phyloP scores from a whole-genome alignment of 2,888 invertebrate genomes.

The Teleiodes luculella region DNA sequence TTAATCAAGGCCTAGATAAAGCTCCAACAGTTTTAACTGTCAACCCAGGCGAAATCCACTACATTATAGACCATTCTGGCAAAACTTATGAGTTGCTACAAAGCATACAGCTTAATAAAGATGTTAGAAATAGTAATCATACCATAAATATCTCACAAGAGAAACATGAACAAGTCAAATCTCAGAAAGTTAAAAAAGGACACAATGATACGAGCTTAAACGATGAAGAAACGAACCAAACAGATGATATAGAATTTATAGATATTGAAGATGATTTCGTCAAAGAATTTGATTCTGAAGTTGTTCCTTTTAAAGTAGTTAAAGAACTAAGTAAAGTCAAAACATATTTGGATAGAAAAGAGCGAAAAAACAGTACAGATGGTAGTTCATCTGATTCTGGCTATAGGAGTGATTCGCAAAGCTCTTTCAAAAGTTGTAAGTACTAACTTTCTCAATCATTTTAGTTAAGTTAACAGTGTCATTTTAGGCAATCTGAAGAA shows the following conservation, averaged over 20 bases:
- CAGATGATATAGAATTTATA: conserved; percentile 7
- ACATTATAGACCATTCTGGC: conserved; percentile 11
- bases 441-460: neutral
- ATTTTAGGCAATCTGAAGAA: no score
- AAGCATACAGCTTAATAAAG: neutral
- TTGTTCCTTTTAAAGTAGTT: conserved; percentile 57
- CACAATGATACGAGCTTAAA: no score
- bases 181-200: neutral
- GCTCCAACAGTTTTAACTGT: neutral
- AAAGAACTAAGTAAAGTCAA: conserved; percentile 59
- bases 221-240: no score
- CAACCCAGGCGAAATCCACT: conserved; percentile 3
- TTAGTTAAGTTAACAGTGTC: no score
- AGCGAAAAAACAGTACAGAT: conserved; percentile 25
- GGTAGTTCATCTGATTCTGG: conserved; percentile 48
- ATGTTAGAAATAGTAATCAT: neutral
- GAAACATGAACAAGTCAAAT: neutral
- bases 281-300: conserved; percentile 50
- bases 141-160: neutral
- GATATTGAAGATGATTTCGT: conserved; percentile 39
- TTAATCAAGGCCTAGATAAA: neutral
- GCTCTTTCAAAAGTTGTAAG: conserved; percentile 28
- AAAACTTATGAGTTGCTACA: neutral
- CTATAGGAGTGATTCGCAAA: conserved; percentile 52
- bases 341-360: conserved; percentile 40